Evolutionary conservation across 2,113 vertebrate species (phyloP).

Genomic region (Pseudorhombus dupliciocellatus): DNA sequence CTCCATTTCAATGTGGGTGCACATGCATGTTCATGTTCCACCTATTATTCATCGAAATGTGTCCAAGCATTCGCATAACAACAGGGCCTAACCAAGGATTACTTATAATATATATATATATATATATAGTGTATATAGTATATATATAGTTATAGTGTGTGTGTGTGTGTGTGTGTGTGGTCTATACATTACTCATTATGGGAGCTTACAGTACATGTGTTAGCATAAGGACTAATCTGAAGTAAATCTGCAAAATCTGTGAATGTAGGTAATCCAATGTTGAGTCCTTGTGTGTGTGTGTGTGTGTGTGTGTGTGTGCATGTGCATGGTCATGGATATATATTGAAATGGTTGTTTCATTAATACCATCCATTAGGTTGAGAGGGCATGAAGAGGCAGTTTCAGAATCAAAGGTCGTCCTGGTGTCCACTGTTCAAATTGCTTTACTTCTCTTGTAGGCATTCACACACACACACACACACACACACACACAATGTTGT

Average conservation of each 20-base stretch:
- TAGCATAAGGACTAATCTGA: too few relatives aligned
- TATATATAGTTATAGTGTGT: too few relatives aligned
- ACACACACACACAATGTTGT: background rate
- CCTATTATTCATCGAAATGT: too few relatives aligned
- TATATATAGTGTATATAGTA: too few relatives aligned
- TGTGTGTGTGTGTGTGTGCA: background rate
- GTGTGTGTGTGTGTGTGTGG: too few relatives aligned
- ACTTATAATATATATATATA: too few relatives aligned
- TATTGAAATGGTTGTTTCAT: background rate
- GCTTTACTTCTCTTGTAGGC: background rate
- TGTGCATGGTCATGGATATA: background rate
- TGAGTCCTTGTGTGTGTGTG: background rate
- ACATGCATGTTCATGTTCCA: background rate
- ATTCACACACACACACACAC: too few relatives aligned
- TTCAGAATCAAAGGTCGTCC: background rate
- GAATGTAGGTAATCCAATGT: background rate
- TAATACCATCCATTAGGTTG: background rate
- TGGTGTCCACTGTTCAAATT: background rate
- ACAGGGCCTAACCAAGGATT: too few relatives aligned
- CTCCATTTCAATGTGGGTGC: constrained; percentile 31
- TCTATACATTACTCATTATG: too few relatives aligned
- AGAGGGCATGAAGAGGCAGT: background rate
- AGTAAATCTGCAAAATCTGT: background rate
- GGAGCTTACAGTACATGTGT: too few relatives aligned
- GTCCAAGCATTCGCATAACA: too few relatives aligned